Base-by-base conservation (phyloP, 1,140 invertebrate species). In the Conus ventricosus region DNA sequence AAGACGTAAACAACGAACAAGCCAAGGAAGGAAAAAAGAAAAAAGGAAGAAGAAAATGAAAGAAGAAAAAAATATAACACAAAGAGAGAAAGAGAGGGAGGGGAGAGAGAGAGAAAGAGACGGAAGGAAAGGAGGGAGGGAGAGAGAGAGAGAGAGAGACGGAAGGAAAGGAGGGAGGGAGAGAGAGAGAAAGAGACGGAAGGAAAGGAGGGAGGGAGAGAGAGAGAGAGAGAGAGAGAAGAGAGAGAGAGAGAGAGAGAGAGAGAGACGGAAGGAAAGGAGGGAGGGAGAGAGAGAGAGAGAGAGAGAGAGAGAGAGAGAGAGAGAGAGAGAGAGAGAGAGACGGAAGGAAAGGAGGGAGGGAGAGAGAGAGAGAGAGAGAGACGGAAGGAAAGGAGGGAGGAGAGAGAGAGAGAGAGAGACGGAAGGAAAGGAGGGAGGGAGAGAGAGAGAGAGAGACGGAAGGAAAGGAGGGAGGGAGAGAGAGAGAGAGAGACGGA, bases 291-390 rank as follows among this genome's bases (percentile, higher is more conserved):
- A 75, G 17, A 75, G 13, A 23, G 71, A 75, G n/a, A 75, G 71
- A 75, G n/a, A 75, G 13, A 23, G 71, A n/a, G 71, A 76, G 71
- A 76, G 71, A 76, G 71, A 76, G 71, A 76, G 71, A 76, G 71
- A 76, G 25, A 6, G 71, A 76, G 71, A 63, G 4, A 63, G 60
- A n/a, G 8, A 75, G n/a, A 75, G 17, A 75, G 13, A 23, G 71
- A 75, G n/a, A 75, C n/a, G n/a, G n/a, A n/a, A n/a, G n/a, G n/a
- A n/a, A n/a, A n/a, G n/a, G n/a, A n/a, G 71, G 7, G n/a, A 75
- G 13, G 1, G 71, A n/a, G n/a, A n/a, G 71, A 76, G 71, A 76
- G 71, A 76, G 71, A 76, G 71, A 76, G 71, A 76, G 71, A 76
- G 25, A 6, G 71, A 76, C 8, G 23, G 71, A 76, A 23, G 23